Evolutionary conservation across 2,113 vertebrate genomes (phyloP).

Genomic region (Brachirus orientalis): DNA sequence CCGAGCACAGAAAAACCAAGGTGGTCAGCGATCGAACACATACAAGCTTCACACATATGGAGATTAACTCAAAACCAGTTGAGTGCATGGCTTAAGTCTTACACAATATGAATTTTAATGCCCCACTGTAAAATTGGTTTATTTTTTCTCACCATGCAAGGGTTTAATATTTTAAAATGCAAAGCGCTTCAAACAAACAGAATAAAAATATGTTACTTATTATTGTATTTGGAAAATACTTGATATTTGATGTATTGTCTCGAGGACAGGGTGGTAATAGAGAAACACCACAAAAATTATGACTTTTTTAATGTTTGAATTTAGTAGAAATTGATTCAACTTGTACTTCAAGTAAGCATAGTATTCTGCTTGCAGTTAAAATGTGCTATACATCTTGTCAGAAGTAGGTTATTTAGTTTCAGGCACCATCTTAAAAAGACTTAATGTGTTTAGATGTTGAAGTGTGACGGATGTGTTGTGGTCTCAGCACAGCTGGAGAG

Average conservation of each 20-base stretch:
- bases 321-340: too few species aligned
- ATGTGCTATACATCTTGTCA: background rate
- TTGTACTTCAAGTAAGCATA: background rate
- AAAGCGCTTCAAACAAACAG: constrained; percentile 3
- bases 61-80: background rate
- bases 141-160: constrained; percentile 17
- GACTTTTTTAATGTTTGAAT: too few species aligned
- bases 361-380: background rate
- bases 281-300: background rate
- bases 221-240: background rate
- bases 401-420: background rate
- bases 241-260: background rate
- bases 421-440: background rate
- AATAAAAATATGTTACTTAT: constrained; percentile 3
- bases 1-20: constrained; percentile 10
- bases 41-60: background rate
- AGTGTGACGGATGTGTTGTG: background rate
- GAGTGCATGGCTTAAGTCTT: background rate
- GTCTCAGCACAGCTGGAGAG: constrained; percentile 12
- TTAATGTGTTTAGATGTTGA: background rate
- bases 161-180: constrained; percentile 11
- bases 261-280: background rate
- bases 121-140: constrained; percentile 5
- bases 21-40: constrained; percentile 5
- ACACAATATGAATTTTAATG: background rate